Evolutionary conservation across 2,113 vertebrate species (phyloP).

Genomic region (Xiphorhynchus elegans): DNA sequence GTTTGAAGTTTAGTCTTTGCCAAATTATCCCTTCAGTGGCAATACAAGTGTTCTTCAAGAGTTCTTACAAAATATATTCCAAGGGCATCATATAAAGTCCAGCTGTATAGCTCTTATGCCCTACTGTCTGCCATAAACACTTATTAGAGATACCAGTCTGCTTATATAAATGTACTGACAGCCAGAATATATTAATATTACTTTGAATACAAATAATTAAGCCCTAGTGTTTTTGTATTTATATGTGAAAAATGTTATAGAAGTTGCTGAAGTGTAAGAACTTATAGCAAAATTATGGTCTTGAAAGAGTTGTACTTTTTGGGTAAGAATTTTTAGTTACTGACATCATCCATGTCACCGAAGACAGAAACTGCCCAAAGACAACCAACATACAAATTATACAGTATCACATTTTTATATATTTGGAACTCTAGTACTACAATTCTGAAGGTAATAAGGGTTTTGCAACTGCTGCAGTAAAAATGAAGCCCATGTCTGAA

Average conservation of each 20-base stretch:
- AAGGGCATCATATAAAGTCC: background rate
- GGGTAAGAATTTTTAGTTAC: background rate
- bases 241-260: fast-evolving
- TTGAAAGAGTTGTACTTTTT: background rate
- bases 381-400: constrained; percentile 20
- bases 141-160: background rate
- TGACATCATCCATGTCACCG: background rate
- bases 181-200: background rate
- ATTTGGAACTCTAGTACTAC: background rate
- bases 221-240: fast-evolving
- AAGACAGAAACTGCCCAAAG: constrained; percentile 1
- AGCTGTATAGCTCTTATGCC: background rate
- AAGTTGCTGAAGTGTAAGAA: background rate
- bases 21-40: background rate
- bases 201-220: background rate
- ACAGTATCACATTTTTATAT: background rate
- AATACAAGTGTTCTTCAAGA: background rate
- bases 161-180: background rate
- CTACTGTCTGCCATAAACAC: background rate
- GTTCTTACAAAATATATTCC: background rate
- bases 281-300: background rate
- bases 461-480: background rate
- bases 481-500: background rate
- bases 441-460: background rate
- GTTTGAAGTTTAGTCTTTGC: background rate